A percentile compares a stretch with the other conserved stretches of the same genome.
Evolutionary conservation across 1,140 invertebrate genomes (phyloP).

Genomic region (Zaprionus africanus): DNA sequence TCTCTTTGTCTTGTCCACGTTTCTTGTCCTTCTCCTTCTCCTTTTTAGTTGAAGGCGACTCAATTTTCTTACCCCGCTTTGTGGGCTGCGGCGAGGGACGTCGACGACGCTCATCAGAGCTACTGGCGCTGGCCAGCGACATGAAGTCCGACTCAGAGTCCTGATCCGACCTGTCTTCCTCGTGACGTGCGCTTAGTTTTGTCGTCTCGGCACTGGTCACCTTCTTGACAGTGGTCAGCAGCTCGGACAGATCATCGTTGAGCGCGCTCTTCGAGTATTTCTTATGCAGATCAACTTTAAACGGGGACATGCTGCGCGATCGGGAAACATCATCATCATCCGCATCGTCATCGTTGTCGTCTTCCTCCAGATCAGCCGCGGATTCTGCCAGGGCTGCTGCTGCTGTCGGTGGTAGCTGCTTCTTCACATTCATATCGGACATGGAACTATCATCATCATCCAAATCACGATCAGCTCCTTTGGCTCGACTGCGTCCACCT

Average conservation of each 20-base stretch:
- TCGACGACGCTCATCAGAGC: conserved; percentile 35
- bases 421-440: conserved; percentile 53
- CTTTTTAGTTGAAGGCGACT: conserved; percentile 32
- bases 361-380: conserved; percentile 74
- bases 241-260: conserved; percentile 81
- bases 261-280: conserved; percentile 84
- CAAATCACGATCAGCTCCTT: conserved; percentile 33
- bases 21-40: conserved; percentile 49
- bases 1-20: conserved; percentile 14
- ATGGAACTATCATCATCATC: conserved; percentile 30
- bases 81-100: conserved; percentile 23
- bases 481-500: conserved; percentile 35
- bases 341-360: conserved; percentile 47
- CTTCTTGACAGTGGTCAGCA: conserved; percentile 79
- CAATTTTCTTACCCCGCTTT: conserved; percentile 46
- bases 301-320: conserved; percentile 79
- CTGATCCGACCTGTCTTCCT: conserved; percentile 36
- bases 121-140: conserved; percentile 61
- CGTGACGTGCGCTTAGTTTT: conserved; percentile 65
- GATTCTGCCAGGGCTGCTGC: conserved; percentile 73
- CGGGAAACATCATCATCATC: conserved; percentile 56
- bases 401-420: conserved; percentile 73
- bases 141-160: conserved; percentile 72
- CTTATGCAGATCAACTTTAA: conserved; percentile 84
- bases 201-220: conserved; percentile 58